Percentiles rank a stretch among this genome's conserved stretches.
Evolutionary conservation across 2,113 vertebrate genomes (phyloP).

Genomic region (Tragulus kanchil): DNA sequence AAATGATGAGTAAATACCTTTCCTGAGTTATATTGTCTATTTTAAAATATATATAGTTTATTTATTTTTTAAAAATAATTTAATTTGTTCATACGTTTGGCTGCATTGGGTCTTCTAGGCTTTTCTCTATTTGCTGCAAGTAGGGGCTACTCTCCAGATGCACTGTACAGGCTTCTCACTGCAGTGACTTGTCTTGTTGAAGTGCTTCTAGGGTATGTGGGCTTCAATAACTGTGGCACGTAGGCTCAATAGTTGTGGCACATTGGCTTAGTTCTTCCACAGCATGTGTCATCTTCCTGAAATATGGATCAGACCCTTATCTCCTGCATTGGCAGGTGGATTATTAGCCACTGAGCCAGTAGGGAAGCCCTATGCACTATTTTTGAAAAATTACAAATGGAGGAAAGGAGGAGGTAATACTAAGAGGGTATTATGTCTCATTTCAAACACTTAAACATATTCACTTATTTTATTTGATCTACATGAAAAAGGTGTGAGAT

Average conservation of each 20-base stretch:
- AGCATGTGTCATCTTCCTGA: background rate
- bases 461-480: background rate
- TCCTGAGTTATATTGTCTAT: background rate
- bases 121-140: background rate
- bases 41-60: background rate
- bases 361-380: background rate
- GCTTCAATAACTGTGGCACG: background rate
- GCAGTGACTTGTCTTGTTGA: background rate
- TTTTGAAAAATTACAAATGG: background rate
- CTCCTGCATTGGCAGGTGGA: background rate
- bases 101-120: background rate
- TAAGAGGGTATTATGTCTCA: background rate
- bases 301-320: background rate
- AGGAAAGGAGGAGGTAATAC: background rate
- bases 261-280: accelerated
- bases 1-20: background rate
- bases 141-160: background rate
- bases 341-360: background rate
- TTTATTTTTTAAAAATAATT: background rate
- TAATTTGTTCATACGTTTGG: background rate
- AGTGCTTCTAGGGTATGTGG: background rate
- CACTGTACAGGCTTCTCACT: background rate
- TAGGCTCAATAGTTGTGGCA: background rate
- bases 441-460: background rate
- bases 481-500: background rate